phyloP scores from a whole-genome alignment of 2,888 invertebrate genomes.

The Acleris literana region DNA sequence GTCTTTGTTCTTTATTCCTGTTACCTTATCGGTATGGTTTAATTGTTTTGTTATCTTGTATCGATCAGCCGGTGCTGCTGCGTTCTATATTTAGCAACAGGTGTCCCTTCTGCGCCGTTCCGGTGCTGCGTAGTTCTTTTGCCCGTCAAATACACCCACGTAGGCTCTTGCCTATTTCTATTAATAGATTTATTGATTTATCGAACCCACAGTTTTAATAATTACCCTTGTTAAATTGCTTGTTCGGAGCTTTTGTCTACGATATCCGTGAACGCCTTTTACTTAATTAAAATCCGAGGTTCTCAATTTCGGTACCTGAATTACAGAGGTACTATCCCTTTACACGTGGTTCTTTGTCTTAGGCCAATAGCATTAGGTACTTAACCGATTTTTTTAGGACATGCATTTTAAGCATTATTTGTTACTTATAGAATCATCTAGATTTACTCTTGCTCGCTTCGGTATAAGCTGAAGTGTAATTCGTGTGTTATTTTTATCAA shows the following conservation, averaged over 20 bases:
- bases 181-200: conserved; percentile 20
- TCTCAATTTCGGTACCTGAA: no score
- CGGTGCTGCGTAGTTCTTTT: conserved; percentile 62
- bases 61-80: conserved; percentile 65
- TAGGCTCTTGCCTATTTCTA: conserved; percentile 24
- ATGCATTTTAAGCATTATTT: no score
- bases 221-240: no score
- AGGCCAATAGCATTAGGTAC: no score
- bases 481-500: conserved; percentile 28
- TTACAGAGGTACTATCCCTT: no score
- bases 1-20: conserved; percentile 31
- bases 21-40: conserved; percentile 28
- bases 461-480: conserved; percentile 40
- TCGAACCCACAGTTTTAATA: conserved; percentile 5
- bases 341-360: no score
- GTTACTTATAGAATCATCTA: not conserved
- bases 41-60: conserved; percentile 56
- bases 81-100: conserved; percentile 80
- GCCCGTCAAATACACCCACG: conserved; percentile 53
- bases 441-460: conserved; percentile 41
- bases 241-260: no score
- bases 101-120: conserved; percentile 62
- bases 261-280: no score
- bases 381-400: no score
- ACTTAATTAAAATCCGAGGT: no score